Evolutionary conservation across 1,140 invertebrate genomes (phyloP), one percentile per base, ranked within the genome.

Genomic region (Artemia franciscana): DNA sequence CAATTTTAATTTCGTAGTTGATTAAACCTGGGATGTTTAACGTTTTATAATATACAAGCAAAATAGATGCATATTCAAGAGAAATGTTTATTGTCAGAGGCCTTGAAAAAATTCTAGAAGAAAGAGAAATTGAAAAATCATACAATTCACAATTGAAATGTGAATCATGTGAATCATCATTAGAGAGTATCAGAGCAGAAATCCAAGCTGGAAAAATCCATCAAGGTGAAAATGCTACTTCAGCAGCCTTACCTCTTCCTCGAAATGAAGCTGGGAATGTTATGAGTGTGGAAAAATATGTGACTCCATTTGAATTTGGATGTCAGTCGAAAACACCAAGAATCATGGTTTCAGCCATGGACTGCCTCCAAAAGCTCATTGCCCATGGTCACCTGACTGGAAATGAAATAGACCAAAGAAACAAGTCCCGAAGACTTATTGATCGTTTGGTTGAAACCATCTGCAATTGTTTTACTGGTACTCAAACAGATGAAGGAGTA

Each of bases 381-480:
- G 93, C 95, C 7, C 98, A 98, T 79, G 95, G 95, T 0, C 95
- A 99, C 72, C 75, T 98, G n/a, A 93, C 90, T 24, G 94, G 93
- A 23, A 91, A 88, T 72, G 82, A 86, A 64, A 82, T 86, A 18
- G 93, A 98, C 73, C 86, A 84, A 1, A 87, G 86, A 0, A 83
- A 84, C 65, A 84, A 86, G 0, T 86, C 84, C 28, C 91, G 91
- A 73, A 73, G 90, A 27, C 74, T 98, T 2, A 98, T 98, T 67
- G 93, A 98, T 72, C 80, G 92, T 64, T 96, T 99, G 71, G 93
- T 98, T 1, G 90, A 96, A 73, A 93, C 92, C 27, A 93, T 99
- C 68, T 99, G 94, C 74, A 82, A 82, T 57, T 97, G 94, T 73
- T 99, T 99, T 69, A 85, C 84, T 72, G 94, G 94, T 3, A 90